These are phyloP conservation scores for Calliphora vomitoria DNA, from an alignment of 2,888 invertebrate species.

Conservation along the genomic window DNA sequence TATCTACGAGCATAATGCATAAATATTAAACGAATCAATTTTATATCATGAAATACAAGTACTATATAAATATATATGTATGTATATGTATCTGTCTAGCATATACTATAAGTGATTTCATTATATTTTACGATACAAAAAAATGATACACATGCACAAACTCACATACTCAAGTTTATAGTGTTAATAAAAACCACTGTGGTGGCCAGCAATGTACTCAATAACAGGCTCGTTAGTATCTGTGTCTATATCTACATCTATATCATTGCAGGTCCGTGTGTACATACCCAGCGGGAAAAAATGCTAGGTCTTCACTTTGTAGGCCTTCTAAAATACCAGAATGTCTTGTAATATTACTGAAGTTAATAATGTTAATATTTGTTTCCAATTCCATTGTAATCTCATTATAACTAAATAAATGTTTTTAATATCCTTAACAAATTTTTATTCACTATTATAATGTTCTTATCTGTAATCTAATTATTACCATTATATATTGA, in stretches of 20 bases:
- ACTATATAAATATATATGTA: no score
- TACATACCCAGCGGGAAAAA: neutral
- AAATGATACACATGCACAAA: slow-evolving; percentile 34
- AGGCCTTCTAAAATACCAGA: no score
- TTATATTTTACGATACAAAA: slow-evolving; percentile 66
- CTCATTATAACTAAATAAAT: no score
- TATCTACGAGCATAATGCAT: neutral
- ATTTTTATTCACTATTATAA: no score
- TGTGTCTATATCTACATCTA: neutral
- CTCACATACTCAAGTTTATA: slow-evolving; percentile 21
- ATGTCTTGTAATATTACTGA: no score
- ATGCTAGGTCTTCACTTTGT: no score
- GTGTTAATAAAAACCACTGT: slow-evolving; percentile 64
- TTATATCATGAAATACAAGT: slow-evolving; percentile 40
- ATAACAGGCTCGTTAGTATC: slow-evolving; percentile 32
- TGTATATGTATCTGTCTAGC: neutral
- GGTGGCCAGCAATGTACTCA: slow-evolving; percentile 55
- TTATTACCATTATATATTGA: no score
- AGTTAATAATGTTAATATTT: no score
- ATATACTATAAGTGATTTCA: slow-evolving; percentile 54
- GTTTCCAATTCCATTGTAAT: no score
- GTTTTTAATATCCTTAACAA: no score
- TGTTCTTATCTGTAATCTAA: no score
- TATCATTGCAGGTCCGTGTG: slow-evolving; percentile 2
- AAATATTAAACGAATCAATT: slow-evolving; percentile 64